Conservation (phyloP, 2,888 invertebrate genomes). For the Meiosimyza platycephala region DNA sequence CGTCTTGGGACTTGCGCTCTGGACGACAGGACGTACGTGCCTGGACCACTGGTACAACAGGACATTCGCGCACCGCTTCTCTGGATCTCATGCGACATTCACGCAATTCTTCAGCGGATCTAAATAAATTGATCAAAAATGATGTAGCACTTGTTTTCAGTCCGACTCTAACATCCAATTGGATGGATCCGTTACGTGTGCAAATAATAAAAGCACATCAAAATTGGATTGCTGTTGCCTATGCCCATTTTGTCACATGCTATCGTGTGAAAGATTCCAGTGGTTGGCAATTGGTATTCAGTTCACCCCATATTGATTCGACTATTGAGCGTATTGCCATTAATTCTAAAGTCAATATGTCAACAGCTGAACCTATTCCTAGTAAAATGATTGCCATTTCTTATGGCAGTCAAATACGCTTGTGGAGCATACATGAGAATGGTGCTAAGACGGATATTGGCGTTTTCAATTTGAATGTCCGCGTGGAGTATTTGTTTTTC, state of each 20-base stretch:
- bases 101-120: slow-evolving; percentile 79
- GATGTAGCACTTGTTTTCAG: slow-evolving; percentile 80
- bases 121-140: slow-evolving; percentile 78
- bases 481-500: slow-evolving; percentile 96
- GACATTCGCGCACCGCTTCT: slow-evolving; percentile 87
- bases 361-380: slow-evolving; percentile 70
- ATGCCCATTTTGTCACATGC: slow-evolving; percentile 94
- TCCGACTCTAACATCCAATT: slow-evolving; percentile 69
- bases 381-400: slow-evolving; percentile 87
- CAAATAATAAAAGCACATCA: slow-evolving; percentile 96
- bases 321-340: slow-evolving; percentile 91
- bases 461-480: slow-evolving; percentile 89
- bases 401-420: slow-evolving; percentile 78
- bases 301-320: slow-evolving; percentile 90
- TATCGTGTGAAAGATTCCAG: slow-evolving; percentile 95
- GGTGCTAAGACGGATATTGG: slow-evolving; percentile 82
- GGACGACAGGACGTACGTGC: slow-evolving; percentile 57
- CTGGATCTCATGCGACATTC: slow-evolving; percentile 78
- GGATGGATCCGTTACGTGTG: slow-evolving; percentile 88
- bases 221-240: slow-evolving; percentile 97
- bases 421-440: slow-evolving; percentile 85
- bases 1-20: slow-evolving; percentile 81
- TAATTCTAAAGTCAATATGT: slow-evolving; percentile 73
- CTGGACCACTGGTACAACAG: slow-evolving; percentile 62
- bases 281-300: slow-evolving; percentile 96